Percentiles rank a stretch among this genome's conserved stretches.
Evolutionary conservation across 2,888 invertebrate genomes (phyloP).

Genomic region (Pachliopta kotzebuea): DNA sequence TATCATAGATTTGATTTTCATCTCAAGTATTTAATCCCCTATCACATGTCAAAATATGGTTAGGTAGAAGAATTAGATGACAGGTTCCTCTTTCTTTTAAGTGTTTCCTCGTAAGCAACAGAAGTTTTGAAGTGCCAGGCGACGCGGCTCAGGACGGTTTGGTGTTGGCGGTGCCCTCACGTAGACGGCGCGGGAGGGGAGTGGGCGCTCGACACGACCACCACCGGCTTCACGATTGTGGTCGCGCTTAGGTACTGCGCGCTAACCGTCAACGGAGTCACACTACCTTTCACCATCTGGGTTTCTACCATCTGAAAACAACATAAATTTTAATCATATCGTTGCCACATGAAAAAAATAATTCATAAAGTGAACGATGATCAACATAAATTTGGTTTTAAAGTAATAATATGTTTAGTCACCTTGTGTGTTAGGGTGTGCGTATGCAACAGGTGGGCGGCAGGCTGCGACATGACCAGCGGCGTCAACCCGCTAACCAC

Average conservation of each 20-base stretch:
- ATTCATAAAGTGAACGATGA: no score
- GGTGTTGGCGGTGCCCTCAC: conserved; percentile 35
- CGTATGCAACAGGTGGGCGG: conserved; percentile 82
- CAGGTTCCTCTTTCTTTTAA: neutral
- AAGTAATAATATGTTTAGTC: conserved; percentile 24
- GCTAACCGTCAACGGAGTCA: conserved; percentile 83
- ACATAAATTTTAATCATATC: no score
- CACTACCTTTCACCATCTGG: conserved; percentile 79
- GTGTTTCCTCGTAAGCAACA: conserved; percentile 8
- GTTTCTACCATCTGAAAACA: conserved; percentile 67
- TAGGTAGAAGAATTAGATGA: neutral
- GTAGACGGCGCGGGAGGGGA: conserved; percentile 40
- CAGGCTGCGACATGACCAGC: conserved; percentile 83
- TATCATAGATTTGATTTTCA: neutral
- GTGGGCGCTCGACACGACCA: conserved; percentile 76
- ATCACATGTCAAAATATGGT: neutral
- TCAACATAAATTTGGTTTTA: no score
- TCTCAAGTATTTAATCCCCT: neutral
- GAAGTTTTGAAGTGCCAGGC: conserved; percentile 36
- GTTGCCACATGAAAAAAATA: no score
- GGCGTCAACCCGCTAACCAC: conserved; percentile 81
- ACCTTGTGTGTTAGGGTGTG: conserved; percentile 85
- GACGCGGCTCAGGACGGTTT: conserved; percentile 34
- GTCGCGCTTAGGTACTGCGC: conserved; percentile 84
- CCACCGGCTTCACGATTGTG: conserved; percentile 84